A percentile compares a stretch with the other conserved stretches of the same genome.
phyloP scores from a whole-genome alignment of 2,888 invertebrate genomes.

The Agapetus fuscipes region DNA sequence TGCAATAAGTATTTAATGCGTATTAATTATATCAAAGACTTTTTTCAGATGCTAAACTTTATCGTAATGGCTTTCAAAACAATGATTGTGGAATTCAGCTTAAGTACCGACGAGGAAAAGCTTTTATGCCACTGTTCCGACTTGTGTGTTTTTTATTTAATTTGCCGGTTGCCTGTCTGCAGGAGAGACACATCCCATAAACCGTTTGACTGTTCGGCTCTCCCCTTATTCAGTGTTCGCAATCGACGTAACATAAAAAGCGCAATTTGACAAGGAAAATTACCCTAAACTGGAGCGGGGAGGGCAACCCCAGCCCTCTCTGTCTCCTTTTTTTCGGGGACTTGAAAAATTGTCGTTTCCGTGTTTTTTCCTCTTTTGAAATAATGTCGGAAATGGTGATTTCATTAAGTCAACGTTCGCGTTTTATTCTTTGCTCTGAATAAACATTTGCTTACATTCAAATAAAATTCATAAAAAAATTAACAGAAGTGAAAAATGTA shows the following conservation, averaged over 20 bases:
- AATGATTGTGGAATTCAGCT: too few species aligned
- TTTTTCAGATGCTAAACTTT: too few species aligned
- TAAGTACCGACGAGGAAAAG: too few species aligned
- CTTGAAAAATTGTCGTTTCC: conserved; percentile 11
- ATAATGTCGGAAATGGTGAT: neutral
- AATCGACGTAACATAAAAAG: conserved; percentile 21
- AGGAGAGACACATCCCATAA: conserved; percentile 3
- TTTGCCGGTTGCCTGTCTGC: neutral
- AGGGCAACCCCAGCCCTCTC: neutral
- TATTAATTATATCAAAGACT: too few species aligned
- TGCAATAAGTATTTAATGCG: too few species aligned
- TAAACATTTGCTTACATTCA: too few species aligned
- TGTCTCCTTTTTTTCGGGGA: conserved; percentile 8
- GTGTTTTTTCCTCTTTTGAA: conserved; percentile 7
- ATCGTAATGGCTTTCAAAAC: too few species aligned
- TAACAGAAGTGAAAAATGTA: too few species aligned
- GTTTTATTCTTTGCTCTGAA: too few species aligned
- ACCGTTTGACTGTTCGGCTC: conserved; percentile 14
- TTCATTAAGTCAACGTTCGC: neutral
- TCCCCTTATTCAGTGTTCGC: conserved; percentile 16
- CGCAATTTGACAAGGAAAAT: conserved; percentile 23
- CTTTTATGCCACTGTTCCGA: too few species aligned
- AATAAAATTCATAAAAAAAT: too few species aligned
- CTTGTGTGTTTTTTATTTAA: neutral
- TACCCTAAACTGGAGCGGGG: conserved; percentile 15